Conservation (phyloP, 2,113 vertebrate genomes). For the Pangasianodon hypophthalmus region DNA sequence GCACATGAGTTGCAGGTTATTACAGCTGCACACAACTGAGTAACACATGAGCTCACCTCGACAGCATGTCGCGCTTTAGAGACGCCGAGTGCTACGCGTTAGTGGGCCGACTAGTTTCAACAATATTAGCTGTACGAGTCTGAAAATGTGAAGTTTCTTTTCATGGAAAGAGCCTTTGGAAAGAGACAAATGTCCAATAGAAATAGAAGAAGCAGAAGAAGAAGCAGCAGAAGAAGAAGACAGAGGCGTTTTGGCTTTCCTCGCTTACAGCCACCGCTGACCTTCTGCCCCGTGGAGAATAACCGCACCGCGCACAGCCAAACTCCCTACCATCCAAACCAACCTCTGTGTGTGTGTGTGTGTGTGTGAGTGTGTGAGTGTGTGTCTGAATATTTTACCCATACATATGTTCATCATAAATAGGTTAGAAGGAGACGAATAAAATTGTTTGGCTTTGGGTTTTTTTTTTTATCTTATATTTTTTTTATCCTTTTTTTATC, state of each 20-base stretch:
- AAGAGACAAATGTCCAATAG: not conserved
- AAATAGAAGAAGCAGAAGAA: not conserved
- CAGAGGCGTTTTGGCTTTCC: not conserved
- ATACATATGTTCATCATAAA: not conserved
- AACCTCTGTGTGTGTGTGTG: not conserved
- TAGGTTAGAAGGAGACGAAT: not conserved
- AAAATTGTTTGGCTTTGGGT: not conserved
- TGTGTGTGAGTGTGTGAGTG: slow-evolving; percentile 14
- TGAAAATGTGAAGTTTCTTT: not conserved
- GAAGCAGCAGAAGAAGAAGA: not conserved
- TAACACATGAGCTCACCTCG: not conserved
- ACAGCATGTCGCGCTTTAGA: not conserved
- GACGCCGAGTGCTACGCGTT: not conserved
- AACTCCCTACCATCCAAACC: slow-evolving; percentile 23
- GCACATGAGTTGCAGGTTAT: not conserved
- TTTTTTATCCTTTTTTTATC: no score
- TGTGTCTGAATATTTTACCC: not conserved
- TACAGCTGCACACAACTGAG: not conserved
- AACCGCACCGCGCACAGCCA: slow-evolving; percentile 34
- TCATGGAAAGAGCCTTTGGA: not conserved
- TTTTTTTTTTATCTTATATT: no score
- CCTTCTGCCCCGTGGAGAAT: slow-evolving; percentile 21
- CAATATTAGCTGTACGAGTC: not conserved
- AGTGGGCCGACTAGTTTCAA: not conserved
- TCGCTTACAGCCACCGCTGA: slow-evolving; percentile 15